phyloP scores from a whole-genome alignment of 2,797 vertebrate species.

The Tauraco hartlaubi region DNA sequence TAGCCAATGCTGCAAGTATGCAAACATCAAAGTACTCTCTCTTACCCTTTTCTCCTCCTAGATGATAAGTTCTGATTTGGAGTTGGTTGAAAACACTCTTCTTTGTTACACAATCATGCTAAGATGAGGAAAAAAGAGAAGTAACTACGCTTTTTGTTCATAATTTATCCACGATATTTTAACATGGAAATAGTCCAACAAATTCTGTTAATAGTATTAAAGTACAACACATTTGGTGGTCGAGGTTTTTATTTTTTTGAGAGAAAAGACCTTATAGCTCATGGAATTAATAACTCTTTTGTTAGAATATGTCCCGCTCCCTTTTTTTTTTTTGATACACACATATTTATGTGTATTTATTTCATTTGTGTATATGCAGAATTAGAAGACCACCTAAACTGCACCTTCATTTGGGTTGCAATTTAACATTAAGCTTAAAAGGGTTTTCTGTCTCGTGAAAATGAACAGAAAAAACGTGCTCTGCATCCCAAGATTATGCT shows the following conservation, averaged over 20 bases:
- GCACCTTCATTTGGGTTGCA: not conserved
- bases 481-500: not conserved
- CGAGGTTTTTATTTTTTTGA: not conserved
- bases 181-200: not conserved
- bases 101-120: not conserved
- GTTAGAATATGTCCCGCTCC: not conserved
- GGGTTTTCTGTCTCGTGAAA: not conserved
- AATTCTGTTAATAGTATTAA: not conserved
- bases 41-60: not conserved
- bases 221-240: too few species aligned
- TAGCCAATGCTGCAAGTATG: conserved; percentile 71
- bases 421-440: not conserved
- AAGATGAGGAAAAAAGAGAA: not conserved
- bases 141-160: not conserved
- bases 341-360: not conserved
- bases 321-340: too few species aligned
- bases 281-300: not conserved
- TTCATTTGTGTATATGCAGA: not conserved
- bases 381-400: not conserved
- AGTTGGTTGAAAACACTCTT: not conserved
- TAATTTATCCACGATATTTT: not conserved
- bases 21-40: not conserved
- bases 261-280: not conserved
- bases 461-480: not conserved
- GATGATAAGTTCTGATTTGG: not conserved